Conservation (phyloP, 2,797 vertebrate genomes). For the Sebastes aleutianus region DNA sequence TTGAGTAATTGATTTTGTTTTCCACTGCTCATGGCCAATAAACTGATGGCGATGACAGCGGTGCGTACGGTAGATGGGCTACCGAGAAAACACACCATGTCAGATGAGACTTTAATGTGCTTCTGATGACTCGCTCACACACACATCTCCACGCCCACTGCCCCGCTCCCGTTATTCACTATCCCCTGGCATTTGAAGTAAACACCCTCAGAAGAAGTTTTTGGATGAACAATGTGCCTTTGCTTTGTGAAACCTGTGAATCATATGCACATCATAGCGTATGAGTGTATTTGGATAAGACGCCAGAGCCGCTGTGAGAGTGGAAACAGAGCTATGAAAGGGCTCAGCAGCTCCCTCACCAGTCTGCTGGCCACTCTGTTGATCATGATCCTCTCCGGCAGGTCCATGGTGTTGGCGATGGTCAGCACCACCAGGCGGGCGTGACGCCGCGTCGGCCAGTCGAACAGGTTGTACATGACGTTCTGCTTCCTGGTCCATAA, state of each 20-base stretch:
- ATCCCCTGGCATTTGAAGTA: too few species aligned
- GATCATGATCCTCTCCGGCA: conserved; percentile 82
- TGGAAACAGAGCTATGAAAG: neutral
- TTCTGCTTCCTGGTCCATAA: conserved; percentile 97
- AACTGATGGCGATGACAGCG: too few species aligned
- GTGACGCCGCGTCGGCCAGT: conserved; percentile 93
- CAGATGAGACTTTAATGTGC: too few species aligned
- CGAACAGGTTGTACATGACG: conserved; percentile 95
- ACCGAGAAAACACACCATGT: too few species aligned
- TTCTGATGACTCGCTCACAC: too few species aligned
- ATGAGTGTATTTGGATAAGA: neutral
- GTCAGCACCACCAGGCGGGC: conserved; percentile 92
- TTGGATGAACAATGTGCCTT: neutral
- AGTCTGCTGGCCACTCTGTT: conserved; percentile 70
- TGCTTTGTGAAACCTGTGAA: neutral
- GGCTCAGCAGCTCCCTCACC: conserved; percentile 74
- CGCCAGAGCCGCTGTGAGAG: neutral
- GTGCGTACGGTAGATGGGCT: too few species aligned
- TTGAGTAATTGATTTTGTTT: too few species aligned
- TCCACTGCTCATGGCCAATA: too few species aligned
- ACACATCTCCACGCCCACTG: too few species aligned
- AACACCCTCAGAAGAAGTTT: too few species aligned
- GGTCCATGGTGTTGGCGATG: conserved; percentile 98
- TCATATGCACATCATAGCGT: neutral
- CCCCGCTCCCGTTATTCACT: too few species aligned